These are phyloP conservation scores for Pteronotus mesoamericanus DNA, from an alignment of 2,797 vertebrate genomes.

Conservation along the genomic window DNA sequence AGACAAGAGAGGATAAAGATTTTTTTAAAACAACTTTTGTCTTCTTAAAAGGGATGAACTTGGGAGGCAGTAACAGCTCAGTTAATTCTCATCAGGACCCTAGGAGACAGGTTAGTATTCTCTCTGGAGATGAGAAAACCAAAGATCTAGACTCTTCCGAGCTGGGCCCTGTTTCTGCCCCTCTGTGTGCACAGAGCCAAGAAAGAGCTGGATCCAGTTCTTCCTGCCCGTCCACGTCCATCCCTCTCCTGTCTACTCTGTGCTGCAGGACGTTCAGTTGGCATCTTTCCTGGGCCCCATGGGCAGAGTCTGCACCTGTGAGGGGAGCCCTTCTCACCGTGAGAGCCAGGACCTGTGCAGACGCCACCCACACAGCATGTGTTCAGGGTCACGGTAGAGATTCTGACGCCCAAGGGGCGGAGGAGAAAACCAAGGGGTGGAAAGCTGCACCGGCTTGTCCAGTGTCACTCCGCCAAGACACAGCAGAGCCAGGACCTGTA, in stretches of 20 bases:
- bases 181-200: fast-evolving
- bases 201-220: fast-evolving
- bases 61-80: background rate
- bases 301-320: background rate
- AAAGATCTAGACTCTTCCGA: background rate
- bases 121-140: background rate
- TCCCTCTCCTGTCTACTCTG: fast-evolving
- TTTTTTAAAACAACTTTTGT: background rate
- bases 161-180: background rate
- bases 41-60: fast-evolving
- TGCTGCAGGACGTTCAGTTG: fast-evolving
- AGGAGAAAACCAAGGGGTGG: background rate
- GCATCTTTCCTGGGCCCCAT: fast-evolving
- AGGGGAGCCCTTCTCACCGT: fast-evolving
- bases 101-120: background rate
- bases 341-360: background rate
- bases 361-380: fast-evolving
- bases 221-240: fast-evolving
- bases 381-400: fast-evolving
- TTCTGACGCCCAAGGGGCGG: fast-evolving
- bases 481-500: background rate
- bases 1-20: background rate
- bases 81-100: background rate
- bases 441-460: background rate
- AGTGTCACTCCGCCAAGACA: fast-evolving